These are phyloP conservation scores for Barypeithes pellucidus DNA, from an alignment of 2,888 invertebrate species.

Conservation along the genomic window DNA sequence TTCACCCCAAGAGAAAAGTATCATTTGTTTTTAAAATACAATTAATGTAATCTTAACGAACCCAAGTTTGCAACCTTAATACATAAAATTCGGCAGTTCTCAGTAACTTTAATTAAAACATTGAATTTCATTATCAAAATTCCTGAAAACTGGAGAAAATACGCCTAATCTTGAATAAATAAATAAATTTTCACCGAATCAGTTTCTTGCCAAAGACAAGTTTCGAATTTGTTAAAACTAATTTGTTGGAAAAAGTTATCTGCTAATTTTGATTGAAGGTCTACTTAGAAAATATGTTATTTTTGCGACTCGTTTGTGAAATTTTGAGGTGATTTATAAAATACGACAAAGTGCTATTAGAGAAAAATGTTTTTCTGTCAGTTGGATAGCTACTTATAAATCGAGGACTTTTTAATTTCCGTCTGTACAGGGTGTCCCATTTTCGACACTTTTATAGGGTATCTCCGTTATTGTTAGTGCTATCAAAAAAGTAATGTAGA, in stretches of 20 bases:
- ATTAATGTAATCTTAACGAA: slow-evolving; percentile 35
- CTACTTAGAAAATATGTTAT: too few relatives aligned
- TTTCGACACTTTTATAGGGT: too few relatives aligned
- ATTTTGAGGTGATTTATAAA: too few relatives aligned
- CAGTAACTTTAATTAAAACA: slow-evolving; percentile 45
- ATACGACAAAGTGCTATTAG: too few relatives aligned
- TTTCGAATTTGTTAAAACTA: slow-evolving; percentile 35
- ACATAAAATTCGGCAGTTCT: slow-evolving; percentile 35
- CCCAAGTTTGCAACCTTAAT: slow-evolving; percentile 19
- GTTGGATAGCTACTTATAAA: too few relatives aligned
- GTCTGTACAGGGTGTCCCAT: too few relatives aligned
- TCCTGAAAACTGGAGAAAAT: slow-evolving; percentile 28
- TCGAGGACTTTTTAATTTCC: too few relatives aligned
- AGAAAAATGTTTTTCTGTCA: too few relatives aligned
- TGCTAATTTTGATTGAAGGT: slow-evolving; percentile 41
- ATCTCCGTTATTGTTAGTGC: too few relatives aligned
- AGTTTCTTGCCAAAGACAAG: slow-evolving; percentile 36
- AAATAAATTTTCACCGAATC: slow-evolving; percentile 39
- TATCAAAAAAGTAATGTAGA: too few relatives aligned
- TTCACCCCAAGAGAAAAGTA: slow-evolving; percentile 21
- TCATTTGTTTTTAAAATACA: slow-evolving; percentile 33
- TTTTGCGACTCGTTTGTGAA: too few relatives aligned
- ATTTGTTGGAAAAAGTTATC: slow-evolving; percentile 41
- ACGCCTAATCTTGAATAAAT: slow-evolving; percentile 44
- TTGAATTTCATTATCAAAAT: slow-evolving; percentile 40